Evolutionary conservation across 2,113 vertebrate species (phyloP), one percentile per base, ranked within the genome.

Genomic region (Rhea americana): DNA sequence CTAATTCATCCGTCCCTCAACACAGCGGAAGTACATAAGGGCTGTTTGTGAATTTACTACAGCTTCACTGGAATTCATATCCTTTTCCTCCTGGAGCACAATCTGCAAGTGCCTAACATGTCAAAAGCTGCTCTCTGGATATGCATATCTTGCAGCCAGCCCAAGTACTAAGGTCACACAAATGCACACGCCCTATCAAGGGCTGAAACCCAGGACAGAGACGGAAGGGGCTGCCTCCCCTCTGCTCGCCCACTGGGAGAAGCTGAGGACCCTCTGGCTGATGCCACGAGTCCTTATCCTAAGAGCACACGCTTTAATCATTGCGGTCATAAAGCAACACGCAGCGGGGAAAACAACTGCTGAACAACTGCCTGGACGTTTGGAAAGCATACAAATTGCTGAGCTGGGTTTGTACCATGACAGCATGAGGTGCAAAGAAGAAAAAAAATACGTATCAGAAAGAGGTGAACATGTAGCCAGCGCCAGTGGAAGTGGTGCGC

Each of bases 331-430:
- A 75, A 71, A 84, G 35, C 70, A 18, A 6, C 0, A 0, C 4
- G 48, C 21, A 53, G 6, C 35, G 14, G 24, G 41, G 45, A 51
- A 51, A 79, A 51, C 43, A 13, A 28, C 26, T 1, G 2, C 56
- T 6, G n/a, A 68, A 32, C 58, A 1, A 48, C 13, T 1, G 0
- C 71, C 58, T 22, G 30, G 50, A 5, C 0, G 0, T 16, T 11
- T 0, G 2, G 48, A 72, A 66, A 0, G 1, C 41, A 79, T n/a
- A 72, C 0, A 0, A 45, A 47, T 39, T 1, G 1, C 21, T 26
- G 43, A 12, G 67, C 59, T 39, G 30, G 67, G 61, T 51, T 2
- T 5, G 18, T 6, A 3, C 63, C 55, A 76, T 1, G 1, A 41
- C 75, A 21, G 19, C 2, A 0, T 50, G 50, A 82, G 65, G 37